Evolutionary conservation across 1,140 invertebrate species (phyloP).

Genomic region (Pinna nobilis): DNA sequence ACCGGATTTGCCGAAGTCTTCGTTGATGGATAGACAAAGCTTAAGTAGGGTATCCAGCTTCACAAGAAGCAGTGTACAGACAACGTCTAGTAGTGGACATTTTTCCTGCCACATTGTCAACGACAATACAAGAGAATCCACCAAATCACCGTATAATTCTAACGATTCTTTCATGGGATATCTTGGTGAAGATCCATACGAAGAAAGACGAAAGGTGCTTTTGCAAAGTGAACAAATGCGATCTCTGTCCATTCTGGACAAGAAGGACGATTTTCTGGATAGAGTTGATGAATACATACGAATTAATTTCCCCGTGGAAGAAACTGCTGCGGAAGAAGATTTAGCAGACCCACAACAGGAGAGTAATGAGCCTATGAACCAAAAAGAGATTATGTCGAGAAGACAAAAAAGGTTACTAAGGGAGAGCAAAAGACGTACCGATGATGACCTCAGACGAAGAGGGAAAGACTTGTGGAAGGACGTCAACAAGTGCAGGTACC

Average conservation of each 20-base stretch:
- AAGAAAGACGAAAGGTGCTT: slow-evolving; percentile 42
- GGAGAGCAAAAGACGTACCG: background rate
- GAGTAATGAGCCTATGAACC: background rate
- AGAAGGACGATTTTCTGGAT: slow-evolving; percentile 32
- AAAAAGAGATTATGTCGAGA: background rate
- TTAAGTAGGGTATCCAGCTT: slow-evolving; percentile 6
- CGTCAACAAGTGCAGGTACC: slow-evolving; percentile 59
- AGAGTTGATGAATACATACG: slow-evolving; percentile 31
- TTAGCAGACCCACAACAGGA: background rate
- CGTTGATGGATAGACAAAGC: slow-evolving; percentile 7
- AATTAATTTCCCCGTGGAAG: background rate
- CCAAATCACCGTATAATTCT: background rate
- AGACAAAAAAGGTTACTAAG: background rate
- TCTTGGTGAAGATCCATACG: slow-evolving; percentile 54
- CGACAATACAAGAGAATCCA: slow-evolving; percentile 12
- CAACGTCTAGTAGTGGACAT: background rate
- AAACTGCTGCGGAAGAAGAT: background rate
- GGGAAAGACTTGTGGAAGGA: slow-evolving; percentile 53
- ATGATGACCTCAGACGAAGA: background rate
- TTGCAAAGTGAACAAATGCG: slow-evolving; percentile 30
- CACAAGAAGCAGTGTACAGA: background rate
- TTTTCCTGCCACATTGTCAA: slow-evolving; percentile 31
- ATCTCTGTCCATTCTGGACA: slow-evolving; percentile 9
- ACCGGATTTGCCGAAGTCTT: background rate
- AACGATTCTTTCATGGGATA: slow-evolving; percentile 46